Base-by-base conservation (phyloP, 2,113 vertebrate genomes). In the Marmota monax region DNA sequence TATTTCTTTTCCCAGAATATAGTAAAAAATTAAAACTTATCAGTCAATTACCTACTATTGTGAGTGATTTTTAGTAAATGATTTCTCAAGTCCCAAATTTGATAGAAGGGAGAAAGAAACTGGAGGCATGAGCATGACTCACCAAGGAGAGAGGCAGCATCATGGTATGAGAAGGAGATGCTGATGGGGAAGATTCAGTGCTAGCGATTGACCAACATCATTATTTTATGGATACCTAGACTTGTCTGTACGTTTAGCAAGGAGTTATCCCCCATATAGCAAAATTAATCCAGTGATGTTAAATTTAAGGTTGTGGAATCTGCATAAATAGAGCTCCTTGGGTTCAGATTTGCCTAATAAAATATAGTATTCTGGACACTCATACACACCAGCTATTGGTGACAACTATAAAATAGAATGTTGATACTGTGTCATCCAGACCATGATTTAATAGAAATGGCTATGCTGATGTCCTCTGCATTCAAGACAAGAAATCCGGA, bases 51-150 rank as follows among this genome's bases (percentile, higher is more conserved):
- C 76, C 2, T 86, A 56, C 87, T 72, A 83, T 23, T 51, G 7
- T 32, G 86, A 95, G 34, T 84, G 58, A 93, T 88, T 92, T 96
- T 96, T 76, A 92, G 91, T 51, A 77, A 84, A 77, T 76, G 42
- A 78, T 97, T 97, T 95, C 34, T 86, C 22, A 91, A 77, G 79
- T 23, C 8, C 23, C 39, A 79, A 12, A 78, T 84, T 56, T 82
- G 39, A 83, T 42, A 56, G 32, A 27, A 61, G 4, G 39, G 10
- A 76, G 25, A 42, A 65, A 83, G 53, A 84, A 76, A 14, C 77
- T 61, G 25, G 23, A 63, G 63, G 12, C 42, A 34, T 10, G 34
- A 72, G 53, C 17, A 11, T 48, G 77, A 69, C 39, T 56, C 45
- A 7, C 39, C 20, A 18, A 7, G 42, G 51, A 90, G n/a, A 78